Conservation (phyloP, 2,888 invertebrate genomes). For the Alloplasta piceator region DNA sequence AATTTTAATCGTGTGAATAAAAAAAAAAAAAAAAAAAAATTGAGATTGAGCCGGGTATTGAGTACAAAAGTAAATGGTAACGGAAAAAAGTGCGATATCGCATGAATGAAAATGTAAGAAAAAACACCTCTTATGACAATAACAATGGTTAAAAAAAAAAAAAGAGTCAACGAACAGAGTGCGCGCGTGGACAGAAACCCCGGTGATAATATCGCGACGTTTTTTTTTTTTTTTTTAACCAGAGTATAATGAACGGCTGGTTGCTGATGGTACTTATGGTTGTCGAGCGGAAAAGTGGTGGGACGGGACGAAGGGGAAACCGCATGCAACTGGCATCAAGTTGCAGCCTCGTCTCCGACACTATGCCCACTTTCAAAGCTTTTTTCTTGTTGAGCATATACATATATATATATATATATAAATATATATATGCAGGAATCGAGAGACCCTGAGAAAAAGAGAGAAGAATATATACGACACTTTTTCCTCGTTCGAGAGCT, state of each 20-base stretch:
- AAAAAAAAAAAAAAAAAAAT: background rate
- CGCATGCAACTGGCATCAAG: slow-evolving; percentile 63
- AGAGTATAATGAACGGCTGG: slow-evolving; percentile 77
- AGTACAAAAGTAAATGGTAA: slow-evolving; percentile 21
- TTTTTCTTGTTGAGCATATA: slow-evolving; percentile 69
- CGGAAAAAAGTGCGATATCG: slow-evolving; percentile 31
- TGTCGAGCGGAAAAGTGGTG: slow-evolving; percentile 81
- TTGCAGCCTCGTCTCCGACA: slow-evolving; percentile 56
- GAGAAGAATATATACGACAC: slow-evolving; percentile 30
- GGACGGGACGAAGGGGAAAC: slow-evolving; percentile 79
- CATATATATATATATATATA: slow-evolving; percentile 7
- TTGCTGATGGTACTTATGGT: slow-evolving; percentile 72
- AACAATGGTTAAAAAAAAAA: slow-evolving; percentile 52
- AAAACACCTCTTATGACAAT: slow-evolving; percentile 23
- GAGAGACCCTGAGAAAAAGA: slow-evolving; percentile 43
- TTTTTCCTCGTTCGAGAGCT: slow-evolving; percentile 52
- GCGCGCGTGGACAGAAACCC: slow-evolving; percentile 68
- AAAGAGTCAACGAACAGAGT: slow-evolving; percentile 66
- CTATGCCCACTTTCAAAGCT: slow-evolving; percentile 76
- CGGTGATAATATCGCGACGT: slow-evolving; percentile 73
- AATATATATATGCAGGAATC: slow-evolving; percentile 38
- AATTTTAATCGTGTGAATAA: background rate
- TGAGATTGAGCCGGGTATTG: slow-evolving; percentile 24
- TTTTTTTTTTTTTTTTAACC: slow-evolving; percentile 75
- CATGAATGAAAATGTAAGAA: slow-evolving; percentile 53